Base-by-base conservation (phyloP, 1,140 invertebrate species). In the Ostrea denselamellosa region DNA sequence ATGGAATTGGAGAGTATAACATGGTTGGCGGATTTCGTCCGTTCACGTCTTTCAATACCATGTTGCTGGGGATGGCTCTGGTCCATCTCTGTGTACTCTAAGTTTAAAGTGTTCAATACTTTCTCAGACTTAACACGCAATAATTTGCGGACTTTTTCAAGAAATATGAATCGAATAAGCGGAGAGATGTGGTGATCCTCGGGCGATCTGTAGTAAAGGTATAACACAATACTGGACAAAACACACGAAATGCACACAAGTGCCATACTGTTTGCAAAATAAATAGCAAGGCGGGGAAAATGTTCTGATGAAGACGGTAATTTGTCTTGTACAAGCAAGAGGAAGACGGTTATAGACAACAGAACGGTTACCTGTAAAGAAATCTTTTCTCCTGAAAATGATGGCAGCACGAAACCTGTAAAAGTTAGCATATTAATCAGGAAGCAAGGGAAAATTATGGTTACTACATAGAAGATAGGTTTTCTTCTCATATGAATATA, bases 381-480 rank as follows among this genome's bases (percentile, higher is more conserved):
- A 90, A 99, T 96, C 96, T 99, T 99, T 96, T 99, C 99, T 94
- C 99, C 99, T 89, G 98, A 99, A 95, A 99, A 98, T 89, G 98
- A 98, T 92, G 99, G 99, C 94, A 99, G 96, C 85, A 98, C 98
- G 95, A 99, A 99, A 90, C 98, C 98, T 91, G 99, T 96, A 92
- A 99, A 96, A 90, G 98, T 98, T 98, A 99, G 99, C 89, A 98
- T 98, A n/a, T 89, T 91, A 84, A 94, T 93, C 52, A 94, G 81
- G 19, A 93, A 88, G 88, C 92, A 93, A 0, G 94, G 94, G 68
- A 93, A 91, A 53, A 94, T 86, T 19, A 94, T 86, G 85, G 94
- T 94, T 25, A 91, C 87, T 10, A 93, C 85, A 89, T 94, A 94
- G 89, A 91, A 94, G 44, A 91, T 82, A 7, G 92, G 92, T 65